Conservation (phyloP, 2,888 invertebrate genomes). For the Lissonota sp. region DNA sequence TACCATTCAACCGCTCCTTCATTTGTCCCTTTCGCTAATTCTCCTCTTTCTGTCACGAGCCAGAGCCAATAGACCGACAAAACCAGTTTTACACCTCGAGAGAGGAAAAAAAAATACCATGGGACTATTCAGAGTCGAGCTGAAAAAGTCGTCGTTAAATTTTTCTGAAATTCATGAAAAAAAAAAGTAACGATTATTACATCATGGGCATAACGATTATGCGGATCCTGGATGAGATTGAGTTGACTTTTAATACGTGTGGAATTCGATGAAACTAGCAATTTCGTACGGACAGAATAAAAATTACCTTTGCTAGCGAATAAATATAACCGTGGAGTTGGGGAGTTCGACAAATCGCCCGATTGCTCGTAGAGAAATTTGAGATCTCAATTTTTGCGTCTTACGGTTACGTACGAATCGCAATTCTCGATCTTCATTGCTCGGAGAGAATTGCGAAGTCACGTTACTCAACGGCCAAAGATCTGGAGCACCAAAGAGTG, state of each 20-base stretch:
- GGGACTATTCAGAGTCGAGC: no score
- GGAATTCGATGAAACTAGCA: conserved; percentile 3
- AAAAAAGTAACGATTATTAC: background rate
- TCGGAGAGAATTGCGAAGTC: background rate
- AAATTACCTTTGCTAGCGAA: no score
- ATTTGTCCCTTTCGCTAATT: background rate
- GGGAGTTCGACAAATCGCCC: no score
- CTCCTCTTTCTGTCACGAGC: background rate
- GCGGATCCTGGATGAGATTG: background rate
- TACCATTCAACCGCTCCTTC: background rate
- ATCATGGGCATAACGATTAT: background rate
- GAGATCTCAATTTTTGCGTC: no score
- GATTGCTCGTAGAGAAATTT: no score
- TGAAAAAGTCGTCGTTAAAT: background rate
- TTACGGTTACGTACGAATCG: conserved; percentile 2
- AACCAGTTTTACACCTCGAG: conserved; percentile 10
- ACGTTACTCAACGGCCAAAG: conserved; percentile 42
- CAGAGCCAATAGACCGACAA: background rate
- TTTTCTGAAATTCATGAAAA: background rate
- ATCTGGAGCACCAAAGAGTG: conserved; percentile 42
- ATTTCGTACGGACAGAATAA: no score
- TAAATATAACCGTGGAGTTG: no score
- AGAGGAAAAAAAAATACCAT: background rate
- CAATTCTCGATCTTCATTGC: conserved; percentile 26
- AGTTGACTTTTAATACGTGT: no score